Evolutionary conservation across 2,888 invertebrate species (phyloP).

Genomic region (Melanotus villosus): DNA sequence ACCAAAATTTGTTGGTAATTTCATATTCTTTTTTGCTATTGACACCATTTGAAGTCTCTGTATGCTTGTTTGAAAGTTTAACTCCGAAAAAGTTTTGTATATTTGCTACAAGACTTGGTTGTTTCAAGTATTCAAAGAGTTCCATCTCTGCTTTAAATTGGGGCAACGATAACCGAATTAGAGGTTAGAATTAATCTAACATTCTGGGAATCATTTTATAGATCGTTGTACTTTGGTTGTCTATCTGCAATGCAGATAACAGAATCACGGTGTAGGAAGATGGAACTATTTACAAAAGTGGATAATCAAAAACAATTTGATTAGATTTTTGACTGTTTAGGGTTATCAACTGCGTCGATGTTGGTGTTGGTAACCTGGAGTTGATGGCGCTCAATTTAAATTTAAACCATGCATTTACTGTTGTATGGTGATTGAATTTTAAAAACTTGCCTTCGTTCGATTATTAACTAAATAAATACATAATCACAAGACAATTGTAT

Average conservation of each 20-base stretch:
- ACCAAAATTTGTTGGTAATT: constrained; percentile 84
- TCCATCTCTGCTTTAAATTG: constrained; percentile 45
- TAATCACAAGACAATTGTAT: too few species aligned
- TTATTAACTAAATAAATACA: too few species aligned
- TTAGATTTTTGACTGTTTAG: neutral
- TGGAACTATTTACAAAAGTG: constrained; percentile 21
- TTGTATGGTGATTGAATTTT: too few species aligned
- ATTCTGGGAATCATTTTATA: constrained; percentile 6
- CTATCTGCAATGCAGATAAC: constrained; percentile 39
- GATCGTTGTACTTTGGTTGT: neutral
- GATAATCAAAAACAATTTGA: neutral
- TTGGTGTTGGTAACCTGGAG: too few species aligned
- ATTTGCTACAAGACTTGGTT: constrained; percentile 82
- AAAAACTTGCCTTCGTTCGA: too few species aligned
- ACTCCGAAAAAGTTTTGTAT: constrained; percentile 88
- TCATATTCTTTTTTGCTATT: constrained; percentile 54
- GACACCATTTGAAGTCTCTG: constrained; percentile 67
- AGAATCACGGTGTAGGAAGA: neutral
- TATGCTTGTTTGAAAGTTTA: constrained; percentile 45
- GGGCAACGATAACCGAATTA: neutral
- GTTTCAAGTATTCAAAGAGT: constrained; percentile 79
- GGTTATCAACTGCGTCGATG: too few species aligned
- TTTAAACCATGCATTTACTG: too few species aligned
- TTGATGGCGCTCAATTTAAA: neutral
- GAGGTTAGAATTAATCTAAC: constrained; percentile 20